Conservation (phyloP, 2,113 vertebrate genomes). For the Psephotus haematonotus region DNA sequence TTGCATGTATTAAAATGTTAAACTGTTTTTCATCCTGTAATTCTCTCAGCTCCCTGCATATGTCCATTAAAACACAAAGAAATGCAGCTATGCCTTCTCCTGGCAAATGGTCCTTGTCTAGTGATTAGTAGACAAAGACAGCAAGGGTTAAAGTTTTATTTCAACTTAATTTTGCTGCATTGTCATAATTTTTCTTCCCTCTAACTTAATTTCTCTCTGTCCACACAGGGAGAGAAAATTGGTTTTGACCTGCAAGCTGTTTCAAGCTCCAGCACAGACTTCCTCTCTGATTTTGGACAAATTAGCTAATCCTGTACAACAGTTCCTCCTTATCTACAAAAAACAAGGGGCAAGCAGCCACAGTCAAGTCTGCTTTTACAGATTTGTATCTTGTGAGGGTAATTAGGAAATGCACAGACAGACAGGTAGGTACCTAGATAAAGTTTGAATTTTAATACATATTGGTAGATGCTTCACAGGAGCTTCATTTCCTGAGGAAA, state of each 20-base stretch:
- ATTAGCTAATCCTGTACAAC: neutral
- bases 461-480: neutral
- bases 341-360: neutral
- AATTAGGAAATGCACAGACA: neutral
- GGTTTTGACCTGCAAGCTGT: conserved; percentile 6
- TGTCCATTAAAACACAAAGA: neutral
- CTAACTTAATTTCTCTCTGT: neutral
- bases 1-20: neutral
- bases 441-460: neutral
- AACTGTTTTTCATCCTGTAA: neutral
- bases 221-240: neutral
- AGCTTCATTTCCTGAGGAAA: neutral
- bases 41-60: neutral
- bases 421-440: neutral
- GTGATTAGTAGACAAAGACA: neutral
- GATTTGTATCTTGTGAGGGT: neutral
- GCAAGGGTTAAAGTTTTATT: neutral
- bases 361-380: neutral
- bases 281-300: neutral
- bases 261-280: neutral
- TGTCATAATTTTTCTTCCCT: neutral
- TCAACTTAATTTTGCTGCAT: neutral
- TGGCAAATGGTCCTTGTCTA: neutral
- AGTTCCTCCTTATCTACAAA: neutral
- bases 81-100: neutral